Conservation (phyloP, 30 jellyfish, hydroid and myxozoan species). For the Pseudorhiza aurosa region DNA sequence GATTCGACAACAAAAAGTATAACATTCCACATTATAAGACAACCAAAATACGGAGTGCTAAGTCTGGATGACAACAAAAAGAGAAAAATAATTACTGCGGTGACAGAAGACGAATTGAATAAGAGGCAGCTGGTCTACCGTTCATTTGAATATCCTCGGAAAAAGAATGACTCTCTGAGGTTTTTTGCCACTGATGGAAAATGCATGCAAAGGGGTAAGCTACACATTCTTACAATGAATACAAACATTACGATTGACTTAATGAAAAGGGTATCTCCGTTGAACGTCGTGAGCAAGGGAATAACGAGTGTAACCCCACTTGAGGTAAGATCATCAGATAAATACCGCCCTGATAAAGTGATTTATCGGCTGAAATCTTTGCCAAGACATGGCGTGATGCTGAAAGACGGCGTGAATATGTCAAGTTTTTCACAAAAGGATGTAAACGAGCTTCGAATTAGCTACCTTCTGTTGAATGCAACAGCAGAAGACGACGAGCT, state of each 20-base stretch:
- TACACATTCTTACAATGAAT: constrained; percentile 6
- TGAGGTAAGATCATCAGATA: constrained; percentile 60
- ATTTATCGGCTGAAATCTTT: background rate
- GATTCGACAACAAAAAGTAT: background rate
- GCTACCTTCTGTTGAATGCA: constrained; percentile 3
- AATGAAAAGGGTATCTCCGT: constrained; percentile 20
- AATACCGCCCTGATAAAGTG: constrained; percentile 39
- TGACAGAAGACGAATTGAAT: constrained; percentile 34
- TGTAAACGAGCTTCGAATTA: constrained; percentile 51
- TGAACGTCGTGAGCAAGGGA: constrained; percentile 24
- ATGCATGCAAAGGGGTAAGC: constrained; percentile 47
- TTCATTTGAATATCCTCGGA: constrained; percentile 36
- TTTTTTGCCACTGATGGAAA: constrained; percentile 71
- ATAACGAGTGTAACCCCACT: constrained; percentile 55
- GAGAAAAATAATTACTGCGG: background rate
- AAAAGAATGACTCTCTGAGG: constrained; percentile 46
- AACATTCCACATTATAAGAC: constrained; percentile 37
- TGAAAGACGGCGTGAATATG: constrained; percentile 24
- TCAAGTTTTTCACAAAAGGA: constrained; percentile 55
- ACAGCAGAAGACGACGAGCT: constrained; percentile 27
- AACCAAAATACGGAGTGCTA: constrained; percentile 53
- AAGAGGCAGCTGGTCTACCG: constrained; percentile 31
- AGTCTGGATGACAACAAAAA: background rate
- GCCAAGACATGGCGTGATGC: constrained; percentile 43
- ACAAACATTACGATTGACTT: constrained; percentile 9